Evolutionary conservation across 2,888 invertebrate genomes (phyloP).

Genomic region (Danaus chrysippus): DNA sequence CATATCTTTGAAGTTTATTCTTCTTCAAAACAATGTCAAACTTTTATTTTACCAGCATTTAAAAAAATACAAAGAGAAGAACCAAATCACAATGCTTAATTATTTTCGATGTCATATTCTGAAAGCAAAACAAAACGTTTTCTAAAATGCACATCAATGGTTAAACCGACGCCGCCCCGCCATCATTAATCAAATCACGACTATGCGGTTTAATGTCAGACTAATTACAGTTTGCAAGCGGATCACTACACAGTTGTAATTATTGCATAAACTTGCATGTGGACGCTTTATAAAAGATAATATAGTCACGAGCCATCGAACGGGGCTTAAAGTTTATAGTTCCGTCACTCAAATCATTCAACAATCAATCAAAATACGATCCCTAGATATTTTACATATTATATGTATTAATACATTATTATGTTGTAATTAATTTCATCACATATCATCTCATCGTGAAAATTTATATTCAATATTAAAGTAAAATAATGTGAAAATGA

Average conservation of each 20-base stretch:
- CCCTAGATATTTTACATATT: no score
- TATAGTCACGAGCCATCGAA: constrained; percentile 55
- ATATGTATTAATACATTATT: no score
- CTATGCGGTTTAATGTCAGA: constrained; percentile 69
- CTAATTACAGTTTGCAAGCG: constrained; percentile 68
- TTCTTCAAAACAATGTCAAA: no score
- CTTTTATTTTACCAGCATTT: no score
- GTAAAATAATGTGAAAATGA: no score
- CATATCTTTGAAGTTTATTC: no score
- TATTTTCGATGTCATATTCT: background rate
- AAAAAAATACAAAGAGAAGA: background rate
- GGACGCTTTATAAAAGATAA: constrained; percentile 53
- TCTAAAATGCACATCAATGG: constrained; percentile 49
- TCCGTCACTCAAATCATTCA: constrained; percentile 46
- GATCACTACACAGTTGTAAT: constrained; percentile 42
- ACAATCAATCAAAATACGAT: no score
- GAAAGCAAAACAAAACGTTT: constrained; percentile 40
- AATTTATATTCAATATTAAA: no score
- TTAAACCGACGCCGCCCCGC: constrained; percentile 22
- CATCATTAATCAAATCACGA: constrained; percentile 70
- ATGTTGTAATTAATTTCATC: no score
- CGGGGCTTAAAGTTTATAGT: constrained; percentile 45
- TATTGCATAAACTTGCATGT: constrained; percentile 53
- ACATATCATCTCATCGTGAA: no score
- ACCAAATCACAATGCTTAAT: background rate